phyloP scores from a whole-genome alignment of 2,888 invertebrate genomes.

The Lepidocyrtinus sp. region DNA sequence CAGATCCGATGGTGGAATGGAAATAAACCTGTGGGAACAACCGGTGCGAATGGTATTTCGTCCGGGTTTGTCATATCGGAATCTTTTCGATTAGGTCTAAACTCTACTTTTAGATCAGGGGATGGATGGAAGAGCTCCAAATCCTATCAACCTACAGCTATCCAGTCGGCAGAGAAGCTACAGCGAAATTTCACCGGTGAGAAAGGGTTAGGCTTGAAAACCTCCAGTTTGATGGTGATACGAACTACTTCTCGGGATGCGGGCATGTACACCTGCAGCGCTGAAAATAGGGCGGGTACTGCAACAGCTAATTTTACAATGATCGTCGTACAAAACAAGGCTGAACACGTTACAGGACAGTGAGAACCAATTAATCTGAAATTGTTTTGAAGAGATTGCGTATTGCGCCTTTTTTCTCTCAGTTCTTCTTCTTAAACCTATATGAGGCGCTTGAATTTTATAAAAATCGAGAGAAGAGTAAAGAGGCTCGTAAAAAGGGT shows the following conservation, averaged over 20 bases:
- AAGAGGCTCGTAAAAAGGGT: background rate
- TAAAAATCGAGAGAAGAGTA: no score
- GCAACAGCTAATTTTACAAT: constrained; percentile 83
- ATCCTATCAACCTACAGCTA: no score
- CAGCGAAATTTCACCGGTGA: constrained; percentile 45
- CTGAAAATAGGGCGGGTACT: constrained; percentile 86
- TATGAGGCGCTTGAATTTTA: no score
- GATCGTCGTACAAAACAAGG: constrained; percentile 78
- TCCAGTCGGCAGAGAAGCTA: background rate
- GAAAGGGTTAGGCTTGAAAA: constrained; percentile 72
- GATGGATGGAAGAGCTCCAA: constrained; percentile 18
- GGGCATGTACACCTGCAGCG: constrained; percentile 83
- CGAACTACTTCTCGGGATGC: constrained; percentile 83
- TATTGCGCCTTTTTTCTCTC: background rate
- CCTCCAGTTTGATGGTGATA: constrained; percentile 82
- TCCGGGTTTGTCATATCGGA: constrained; percentile 60
- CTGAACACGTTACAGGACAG: constrained; percentile 71
- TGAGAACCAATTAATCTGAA: constrained; percentile 33
- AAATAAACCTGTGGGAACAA: constrained; percentile 62
- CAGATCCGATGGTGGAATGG: constrained; percentile 68
- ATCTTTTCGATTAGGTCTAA: constrained; percentile 54
- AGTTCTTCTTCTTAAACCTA: no score
- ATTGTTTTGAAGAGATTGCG: background rate
- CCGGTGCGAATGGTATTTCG: constrained; percentile 57
- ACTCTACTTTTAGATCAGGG: constrained; percentile 30